phyloP scores from a whole-genome alignment of 1,140 invertebrate genomes.

The Orius laevigatus region DNA sequence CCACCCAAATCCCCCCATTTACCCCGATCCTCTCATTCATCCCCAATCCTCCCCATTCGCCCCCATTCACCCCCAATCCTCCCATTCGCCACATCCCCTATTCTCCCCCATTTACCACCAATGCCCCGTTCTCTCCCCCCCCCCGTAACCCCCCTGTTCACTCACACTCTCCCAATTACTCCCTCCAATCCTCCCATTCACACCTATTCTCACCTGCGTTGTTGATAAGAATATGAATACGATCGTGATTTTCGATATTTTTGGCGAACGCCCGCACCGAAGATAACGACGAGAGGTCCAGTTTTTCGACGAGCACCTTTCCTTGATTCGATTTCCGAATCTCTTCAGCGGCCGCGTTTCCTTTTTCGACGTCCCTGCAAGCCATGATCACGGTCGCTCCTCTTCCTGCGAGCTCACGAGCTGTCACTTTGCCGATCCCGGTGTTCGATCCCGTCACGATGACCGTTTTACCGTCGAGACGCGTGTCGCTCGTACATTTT shows the following conservation, averaged over 20 bases:
- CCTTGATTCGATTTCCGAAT: conserved; percentile 13
- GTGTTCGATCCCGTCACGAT: conserved; percentile 78
- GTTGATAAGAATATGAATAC: conserved; percentile 24
- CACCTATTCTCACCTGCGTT: conserved; percentile 21
- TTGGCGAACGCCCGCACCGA: conserved; percentile 22
- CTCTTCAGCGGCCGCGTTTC: conserved; percentile 25
- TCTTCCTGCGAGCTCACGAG: conserved; percentile 52
- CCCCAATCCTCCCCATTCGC: too few relatives aligned
- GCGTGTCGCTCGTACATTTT: conserved; percentile 35
- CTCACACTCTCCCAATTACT: too few relatives aligned
- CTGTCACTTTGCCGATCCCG: conserved; percentile 81
- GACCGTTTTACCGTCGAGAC: conserved; percentile 57
- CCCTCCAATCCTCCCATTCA: too few relatives aligned
- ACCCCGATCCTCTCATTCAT: too few relatives aligned
- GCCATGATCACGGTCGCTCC: conserved; percentile 30
- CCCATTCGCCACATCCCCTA: too few relatives aligned
- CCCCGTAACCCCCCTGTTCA: too few relatives aligned
- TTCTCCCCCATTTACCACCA: too few relatives aligned
- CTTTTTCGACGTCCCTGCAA: conserved; percentile 27
- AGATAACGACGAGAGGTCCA: conserved; percentile 51
- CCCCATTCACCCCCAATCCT: too few relatives aligned
- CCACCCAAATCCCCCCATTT: too few relatives aligned
- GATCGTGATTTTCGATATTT: conserved; percentile 16
- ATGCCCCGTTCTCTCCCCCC: too few relatives aligned
- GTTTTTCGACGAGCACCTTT: conserved; percentile 31